Evolutionary conservation across 1,140 invertebrate genomes (phyloP), one percentile per base, ranked within the genome.

Genomic region (Aphelenchoides avenae): DNA sequence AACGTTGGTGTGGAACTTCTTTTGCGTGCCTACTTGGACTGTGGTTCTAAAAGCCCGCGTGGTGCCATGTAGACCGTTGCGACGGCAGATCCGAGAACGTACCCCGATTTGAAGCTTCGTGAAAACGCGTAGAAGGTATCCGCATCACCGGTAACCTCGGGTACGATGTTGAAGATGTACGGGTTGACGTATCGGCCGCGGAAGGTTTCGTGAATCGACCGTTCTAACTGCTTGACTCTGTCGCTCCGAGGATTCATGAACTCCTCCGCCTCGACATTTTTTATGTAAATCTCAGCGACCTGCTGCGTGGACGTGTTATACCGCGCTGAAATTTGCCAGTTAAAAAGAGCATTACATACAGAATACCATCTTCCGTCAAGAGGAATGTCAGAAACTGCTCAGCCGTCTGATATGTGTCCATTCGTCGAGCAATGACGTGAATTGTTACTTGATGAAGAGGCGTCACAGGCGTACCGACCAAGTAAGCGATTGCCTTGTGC

Each of bases 251-350:
- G n/a, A n/a, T n/a, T n/a, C 27, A 60, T 31, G 20, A 73, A 56
- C 30, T 73, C 70, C 54, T 73, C 71, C 4, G 71, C 61, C 29
- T 73, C 71, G 11, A 73, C 30, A 30, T 77, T 72, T 13, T 58
- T 73, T 5, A 73, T 33, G n/a, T 42, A 33, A 5, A 73, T 37
- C 36, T 73, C 70, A 36, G 58, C 62, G 18, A 63, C 58, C 60
- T 73, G 71, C 15, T 71, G 68, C 0, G 69, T 72, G 29, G 53
- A 44, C 0, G 54, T 59, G 36, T 71, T 66, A 53, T 43, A 74
- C 27, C 62, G 53, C 24, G 47, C 70, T 72, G 33, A 52, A 70
- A 46, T 26, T 15, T 39, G n/a, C 9, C 13, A 60, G 15, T 18
- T 39, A 15, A 9, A 18, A 52, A 44, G 30, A 1, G 6, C 2